Evolutionary conservation across 2,113 vertebrate genomes (phyloP).

Genomic region (Spilogale gracilis): DNA sequence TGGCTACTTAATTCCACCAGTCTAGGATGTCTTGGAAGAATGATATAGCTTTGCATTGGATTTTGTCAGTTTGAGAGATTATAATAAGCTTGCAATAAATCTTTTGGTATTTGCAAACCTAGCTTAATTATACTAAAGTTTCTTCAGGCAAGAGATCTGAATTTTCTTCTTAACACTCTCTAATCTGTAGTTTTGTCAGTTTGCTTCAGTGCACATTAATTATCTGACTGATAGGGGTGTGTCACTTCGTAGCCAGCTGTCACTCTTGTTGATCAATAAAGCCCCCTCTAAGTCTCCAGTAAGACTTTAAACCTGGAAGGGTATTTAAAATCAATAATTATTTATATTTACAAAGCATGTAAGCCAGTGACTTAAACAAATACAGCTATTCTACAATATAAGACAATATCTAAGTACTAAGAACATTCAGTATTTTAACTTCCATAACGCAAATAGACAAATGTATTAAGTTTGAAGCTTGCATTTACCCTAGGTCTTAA

Average conservation of each 20-base stretch:
- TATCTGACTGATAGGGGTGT: neutral
- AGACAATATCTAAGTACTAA: neutral
- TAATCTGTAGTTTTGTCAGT: neutral
- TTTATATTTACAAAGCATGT: neutral
- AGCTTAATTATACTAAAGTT: conserved; percentile 31
- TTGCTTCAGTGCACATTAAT: conserved; percentile 39
- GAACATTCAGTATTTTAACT: neutral
- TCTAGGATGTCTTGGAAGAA: neutral
- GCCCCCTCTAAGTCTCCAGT: neutral
- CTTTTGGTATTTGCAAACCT: conserved; percentile 8
- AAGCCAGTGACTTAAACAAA: neutral
- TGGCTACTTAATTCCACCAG: neutral
- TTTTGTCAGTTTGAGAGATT: conserved; percentile 37
- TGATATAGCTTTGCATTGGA: neutral
- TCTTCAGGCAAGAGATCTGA: neutral
- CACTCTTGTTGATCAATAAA: conserved; percentile 3
- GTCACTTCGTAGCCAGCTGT: neutral
- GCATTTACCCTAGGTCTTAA: neutral
- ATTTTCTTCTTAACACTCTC: neutral
- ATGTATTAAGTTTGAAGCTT: neutral
- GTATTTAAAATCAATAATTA: conserved; percentile 34
- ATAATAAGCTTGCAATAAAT: conserved; percentile 2
- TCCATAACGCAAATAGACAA: neutral
- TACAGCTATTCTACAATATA: neutral
- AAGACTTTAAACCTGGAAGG: neutral